A percentile compares a stretch with the other conserved stretches of the same genome.
These are phyloP conservation scores for Hanleya hanleyi DNA, from an alignment of 2,888 invertebrate genomes.

Conservation along the genomic window DNA sequence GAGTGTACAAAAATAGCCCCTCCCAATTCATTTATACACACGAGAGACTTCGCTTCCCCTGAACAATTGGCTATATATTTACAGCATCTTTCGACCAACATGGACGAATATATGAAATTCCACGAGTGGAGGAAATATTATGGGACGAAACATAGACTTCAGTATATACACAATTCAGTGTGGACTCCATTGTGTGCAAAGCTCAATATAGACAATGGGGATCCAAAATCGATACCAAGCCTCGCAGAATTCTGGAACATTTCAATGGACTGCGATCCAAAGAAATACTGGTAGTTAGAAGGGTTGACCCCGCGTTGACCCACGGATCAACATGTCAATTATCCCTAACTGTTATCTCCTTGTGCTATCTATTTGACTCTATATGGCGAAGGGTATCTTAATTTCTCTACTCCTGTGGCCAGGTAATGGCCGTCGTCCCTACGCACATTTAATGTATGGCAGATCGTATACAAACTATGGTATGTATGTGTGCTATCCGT, in stretches of 20 bases:
- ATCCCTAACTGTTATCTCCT: too few species aligned
- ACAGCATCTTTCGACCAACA: neutral
- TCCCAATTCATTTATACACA: conserved; percentile 2
- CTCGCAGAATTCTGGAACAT: neutral
- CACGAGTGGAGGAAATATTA: neutral
- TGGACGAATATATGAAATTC: conserved; percentile 1
- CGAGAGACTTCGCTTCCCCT: neutral
- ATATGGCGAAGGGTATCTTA: too few species aligned
- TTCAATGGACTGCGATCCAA: neutral
- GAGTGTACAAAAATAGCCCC: neutral
- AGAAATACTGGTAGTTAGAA: neutral
- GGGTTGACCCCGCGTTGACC: too few species aligned
- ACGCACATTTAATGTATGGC: too few species aligned
- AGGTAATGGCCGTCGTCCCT: too few species aligned
- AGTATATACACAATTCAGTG: neutral
- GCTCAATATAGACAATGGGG: neutral
- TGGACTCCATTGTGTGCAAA: neutral
- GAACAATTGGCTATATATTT: neutral
- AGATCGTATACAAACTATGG: too few species aligned
- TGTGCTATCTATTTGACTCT: too few species aligned
- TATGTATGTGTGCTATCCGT: too few species aligned
- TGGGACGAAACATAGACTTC: neutral
- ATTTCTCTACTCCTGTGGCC: too few species aligned
- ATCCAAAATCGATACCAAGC: neutral
- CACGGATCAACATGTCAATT: too few species aligned